These are phyloP conservation scores for Oscheius sp. DNA, from an alignment of 2,888 invertebrate species.

Conservation along the genomic window DNA sequence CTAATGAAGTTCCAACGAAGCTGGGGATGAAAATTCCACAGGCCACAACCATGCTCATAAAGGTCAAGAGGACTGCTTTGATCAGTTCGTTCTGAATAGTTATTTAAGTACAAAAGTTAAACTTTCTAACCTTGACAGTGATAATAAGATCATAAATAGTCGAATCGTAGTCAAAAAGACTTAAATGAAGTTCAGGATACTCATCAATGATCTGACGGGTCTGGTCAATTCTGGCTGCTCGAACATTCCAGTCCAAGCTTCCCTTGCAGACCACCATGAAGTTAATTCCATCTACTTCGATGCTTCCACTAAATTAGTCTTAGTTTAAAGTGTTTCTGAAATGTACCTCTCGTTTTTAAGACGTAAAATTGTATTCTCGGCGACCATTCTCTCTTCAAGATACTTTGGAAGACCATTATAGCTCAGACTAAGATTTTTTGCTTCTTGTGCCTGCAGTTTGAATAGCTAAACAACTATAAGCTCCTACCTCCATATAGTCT, in stretches of 20 bases:
- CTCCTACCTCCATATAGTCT: conserved; percentile 50
- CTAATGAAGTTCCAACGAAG: conserved; percentile 58
- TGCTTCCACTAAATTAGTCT: conserved; percentile 24
- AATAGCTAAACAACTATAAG: no score
- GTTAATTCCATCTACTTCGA: conserved; percentile 54
- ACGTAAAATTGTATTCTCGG: conserved; percentile 26
- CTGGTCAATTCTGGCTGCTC: conserved; percentile 59
- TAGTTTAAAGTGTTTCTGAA: conserved; percentile 31
- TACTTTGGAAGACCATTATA: conserved; percentile 27
- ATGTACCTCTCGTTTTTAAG: conserved; percentile 9
- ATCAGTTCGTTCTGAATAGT: conserved; percentile 60
- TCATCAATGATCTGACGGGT: conserved; percentile 58
- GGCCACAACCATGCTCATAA: conserved; percentile 68
- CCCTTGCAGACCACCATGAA: conserved; percentile 63
- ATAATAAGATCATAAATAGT: conserved; percentile 71
- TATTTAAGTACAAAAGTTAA: not conserved
- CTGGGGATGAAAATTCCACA: conserved; percentile 67
- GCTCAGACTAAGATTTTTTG: conserved; percentile 13
- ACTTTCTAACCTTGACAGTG: conserved; percentile 59
- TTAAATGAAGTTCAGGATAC: conserved; percentile 61
- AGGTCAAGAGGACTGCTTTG: conserved; percentile 66
- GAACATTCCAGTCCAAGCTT: conserved; percentile 55
- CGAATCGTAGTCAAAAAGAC: conserved; percentile 70
- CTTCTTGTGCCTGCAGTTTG: not conserved
- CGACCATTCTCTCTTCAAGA: conserved; percentile 31